phyloP scores from a whole-genome alignment of 1,140 invertebrate species.

The Drosophila ambigua region DNA sequence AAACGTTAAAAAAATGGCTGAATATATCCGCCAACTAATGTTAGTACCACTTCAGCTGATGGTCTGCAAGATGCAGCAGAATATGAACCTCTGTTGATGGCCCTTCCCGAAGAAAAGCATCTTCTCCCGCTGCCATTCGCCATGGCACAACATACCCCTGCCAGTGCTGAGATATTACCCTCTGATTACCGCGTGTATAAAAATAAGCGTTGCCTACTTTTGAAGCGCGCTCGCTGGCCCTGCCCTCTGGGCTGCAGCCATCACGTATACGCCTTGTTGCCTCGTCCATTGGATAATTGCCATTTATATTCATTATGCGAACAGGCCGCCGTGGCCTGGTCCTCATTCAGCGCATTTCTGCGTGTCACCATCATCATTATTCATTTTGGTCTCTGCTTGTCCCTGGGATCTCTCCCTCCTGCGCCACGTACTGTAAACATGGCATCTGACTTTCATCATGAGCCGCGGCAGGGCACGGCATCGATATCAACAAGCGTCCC shows the following conservation, averaged over 20 bases:
- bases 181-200: background rate
- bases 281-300: slow-evolving; percentile 62
- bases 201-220: slow-evolving; percentile 51
- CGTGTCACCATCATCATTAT: slow-evolving; percentile 76
- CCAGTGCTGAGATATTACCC: too few species aligned
- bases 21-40: too few species aligned
- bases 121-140: too few species aligned
- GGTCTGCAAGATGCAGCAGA: too few species aligned
- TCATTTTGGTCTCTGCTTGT: slow-evolving; percentile 55
- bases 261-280: slow-evolving; percentile 53
- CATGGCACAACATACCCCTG: too few species aligned
- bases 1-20: too few species aligned
- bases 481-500: slow-evolving; percentile 74
- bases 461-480: slow-evolving; percentile 32
- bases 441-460: slow-evolving; percentile 53
- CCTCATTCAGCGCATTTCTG: slow-evolving; percentile 53
- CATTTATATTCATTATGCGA: slow-evolving; percentile 78
- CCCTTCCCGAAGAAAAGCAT: too few species aligned
- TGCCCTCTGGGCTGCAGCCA: slow-evolving; percentile 9
- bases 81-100: too few species aligned
- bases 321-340: slow-evolving; percentile 33
- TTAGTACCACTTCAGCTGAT: too few species aligned
- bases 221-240: background rate
- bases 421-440: slow-evolving; percentile 32
- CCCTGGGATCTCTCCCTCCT: background rate